These are phyloP conservation scores for Pangasius krempfi DNA, from an alignment of 2,797 vertebrate genomes.

Conservation along the genomic window DNA sequence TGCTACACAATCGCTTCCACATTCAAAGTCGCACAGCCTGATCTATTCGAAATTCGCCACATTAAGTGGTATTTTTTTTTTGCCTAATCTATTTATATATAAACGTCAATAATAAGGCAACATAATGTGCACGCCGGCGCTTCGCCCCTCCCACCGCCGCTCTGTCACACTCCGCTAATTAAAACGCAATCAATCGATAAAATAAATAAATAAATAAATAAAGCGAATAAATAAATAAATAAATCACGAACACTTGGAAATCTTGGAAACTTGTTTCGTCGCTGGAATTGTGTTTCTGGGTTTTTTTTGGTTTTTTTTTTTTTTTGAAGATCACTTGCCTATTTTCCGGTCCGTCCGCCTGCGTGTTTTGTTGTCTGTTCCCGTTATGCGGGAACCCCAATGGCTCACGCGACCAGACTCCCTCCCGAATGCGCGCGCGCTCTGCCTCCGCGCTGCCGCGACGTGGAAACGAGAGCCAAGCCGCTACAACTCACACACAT, in stretches of 20 bases:
- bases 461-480: constrained; percentile 79
- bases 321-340: constrained; percentile 79
- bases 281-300: constrained; percentile 53
- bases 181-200: constrained; percentile 86
- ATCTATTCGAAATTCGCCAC: constrained; percentile 36
- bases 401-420: constrained; percentile 78
- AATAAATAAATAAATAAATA: constrained; percentile 55
- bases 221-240: constrained; percentile 64
- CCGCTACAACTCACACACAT: constrained; percentile 80
- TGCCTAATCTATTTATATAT: constrained; percentile 20
- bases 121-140: constrained; percentile 69
- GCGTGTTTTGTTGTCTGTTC: constrained; percentile 74
- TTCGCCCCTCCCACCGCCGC: constrained; percentile 76
- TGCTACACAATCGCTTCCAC: constrained; percentile 68
- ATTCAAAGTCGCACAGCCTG: constrained; percentile 60
- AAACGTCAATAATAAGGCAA: constrained; percentile 64
- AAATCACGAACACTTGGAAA: constrained; percentile 52
- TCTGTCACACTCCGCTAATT: constrained; percentile 81
- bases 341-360: constrained; percentile 80
- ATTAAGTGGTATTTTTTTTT: neutral
- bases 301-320: constrained; percentile 56
- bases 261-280: constrained; percentile 58
- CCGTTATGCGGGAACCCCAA: constrained; percentile 77
- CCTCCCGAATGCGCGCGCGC: constrained; percentile 81
- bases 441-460: constrained; percentile 81